These are phyloP conservation scores for Hypsopygia costalis DNA, from an alignment of 2,888 invertebrate species.

Conservation along the genomic window DNA sequence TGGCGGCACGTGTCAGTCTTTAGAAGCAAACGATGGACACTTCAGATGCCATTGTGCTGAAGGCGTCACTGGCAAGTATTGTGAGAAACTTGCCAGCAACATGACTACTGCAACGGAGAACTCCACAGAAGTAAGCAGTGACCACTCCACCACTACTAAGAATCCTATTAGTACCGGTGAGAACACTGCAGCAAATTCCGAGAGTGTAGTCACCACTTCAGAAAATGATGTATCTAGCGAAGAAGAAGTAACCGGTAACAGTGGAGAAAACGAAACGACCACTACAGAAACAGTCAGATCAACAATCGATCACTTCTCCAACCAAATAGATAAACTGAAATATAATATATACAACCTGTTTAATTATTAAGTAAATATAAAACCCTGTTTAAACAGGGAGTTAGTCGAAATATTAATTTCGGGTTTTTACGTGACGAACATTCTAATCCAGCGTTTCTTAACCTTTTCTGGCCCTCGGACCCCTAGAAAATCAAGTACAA, in stretches of 20 bases:
- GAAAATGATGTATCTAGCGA: slow-evolving; percentile 8
- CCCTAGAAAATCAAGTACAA: too few species aligned
- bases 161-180: not conserved
- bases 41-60: slow-evolving; percentile 88
- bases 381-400: too few species aligned
- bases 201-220: not conserved
- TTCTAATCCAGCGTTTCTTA: too few species aligned
- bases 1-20: slow-evolving; percentile 89
- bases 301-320: slow-evolving; percentile 18
- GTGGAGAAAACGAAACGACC: slow-evolving; percentile 3
- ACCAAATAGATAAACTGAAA: slow-evolving; percentile 49
- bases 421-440: too few species aligned
- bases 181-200: not conserved
- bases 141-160: not conserved
- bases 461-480: too few species aligned
- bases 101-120: slow-evolving; percentile 35
- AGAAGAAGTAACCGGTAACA: slow-evolving; percentile 11
- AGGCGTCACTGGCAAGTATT: slow-evolving; percentile 87
- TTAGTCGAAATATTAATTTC: too few species aligned
- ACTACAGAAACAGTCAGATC: slow-evolving; percentile 18
- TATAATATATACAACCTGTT: slow-evolving; percentile 15
- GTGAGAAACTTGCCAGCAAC: slow-evolving; percentile 80
- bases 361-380: not conserved
- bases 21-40: slow-evolving; percentile 87
- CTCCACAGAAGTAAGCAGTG: slow-evolving; percentile 1